These are phyloP conservation scores for Ophraella communa DNA, from an alignment of 2,888 invertebrate genomes.

Conservation along the genomic window DNA sequence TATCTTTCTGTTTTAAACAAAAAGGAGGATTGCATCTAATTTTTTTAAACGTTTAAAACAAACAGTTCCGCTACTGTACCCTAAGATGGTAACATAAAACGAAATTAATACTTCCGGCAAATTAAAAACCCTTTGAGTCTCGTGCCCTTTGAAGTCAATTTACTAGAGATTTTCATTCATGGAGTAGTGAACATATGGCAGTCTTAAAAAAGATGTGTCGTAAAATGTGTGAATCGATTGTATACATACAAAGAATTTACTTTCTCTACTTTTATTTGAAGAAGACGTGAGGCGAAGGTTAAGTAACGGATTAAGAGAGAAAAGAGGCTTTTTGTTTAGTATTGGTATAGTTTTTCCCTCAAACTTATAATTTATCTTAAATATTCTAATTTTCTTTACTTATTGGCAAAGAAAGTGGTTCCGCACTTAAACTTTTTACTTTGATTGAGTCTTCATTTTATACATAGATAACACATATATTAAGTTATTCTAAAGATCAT, in stretches of 20 bases:
- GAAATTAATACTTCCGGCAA: slow-evolving; percentile 27
- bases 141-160: slow-evolving; percentile 19
- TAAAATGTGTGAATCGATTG: slow-evolving; percentile 4
- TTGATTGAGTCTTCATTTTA: too few relatives aligned
- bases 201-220: not conserved
- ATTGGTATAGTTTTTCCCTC: not conserved
- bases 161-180: slow-evolving; percentile 23
- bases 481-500: too few relatives aligned
- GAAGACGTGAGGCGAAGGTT: not conserved
- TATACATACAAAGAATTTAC: not conserved
- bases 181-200: slow-evolving; percentile 15
- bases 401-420: too few relatives aligned
- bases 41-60: too few relatives aligned
- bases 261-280: not conserved
- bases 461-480: too few relatives aligned
- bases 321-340: not conserved
- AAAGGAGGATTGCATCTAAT: too few relatives aligned
- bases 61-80: not conserved
- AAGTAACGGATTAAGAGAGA: not conserved
- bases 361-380: not conserved
- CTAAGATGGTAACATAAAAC: slow-evolving; percentile 2
- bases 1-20: too few relatives aligned
- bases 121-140: slow-evolving; percentile 1
- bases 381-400: too few relatives aligned
- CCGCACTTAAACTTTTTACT: too few relatives aligned